phyloP scores from a whole-genome alignment of 2,888 invertebrate species.

The Callyntrura sp. region DNA sequence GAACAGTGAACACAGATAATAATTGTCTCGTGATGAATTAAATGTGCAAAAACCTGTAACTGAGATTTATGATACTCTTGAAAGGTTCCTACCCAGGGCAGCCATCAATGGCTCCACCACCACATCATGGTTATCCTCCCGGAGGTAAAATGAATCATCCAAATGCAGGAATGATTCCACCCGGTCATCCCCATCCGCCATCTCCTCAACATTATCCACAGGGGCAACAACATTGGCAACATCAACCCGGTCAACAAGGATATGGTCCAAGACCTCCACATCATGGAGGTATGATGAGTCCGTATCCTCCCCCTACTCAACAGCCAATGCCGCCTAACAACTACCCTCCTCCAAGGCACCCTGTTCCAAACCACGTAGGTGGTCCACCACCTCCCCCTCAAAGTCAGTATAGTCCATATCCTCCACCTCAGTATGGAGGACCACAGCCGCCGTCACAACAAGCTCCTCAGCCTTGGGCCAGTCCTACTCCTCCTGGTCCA shows the following conservation, averaged over 20 bases:
- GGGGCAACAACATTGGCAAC: slow-evolving; percentile 81
- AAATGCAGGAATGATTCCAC: slow-evolving; percentile 84
- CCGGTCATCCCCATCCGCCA: slow-evolving; percentile 86
- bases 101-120: slow-evolving; percentile 88
- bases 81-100: slow-evolving; percentile 79
- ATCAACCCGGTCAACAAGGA: slow-evolving; percentile 80
- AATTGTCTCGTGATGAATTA: background rate
- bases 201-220: slow-evolving; percentile 87
- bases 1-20: background rate
- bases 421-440: slow-evolving; percentile 80
- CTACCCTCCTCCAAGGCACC: slow-evolving; percentile 80
- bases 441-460: slow-evolving; percentile 81
- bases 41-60: background rate
- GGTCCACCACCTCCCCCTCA: slow-evolving; percentile 77
- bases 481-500: slow-evolving; percentile 63
- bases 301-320: slow-evolving; percentile 81
- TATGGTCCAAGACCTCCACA: slow-evolving; percentile 81
- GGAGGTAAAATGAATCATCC: slow-evolving; percentile 88
- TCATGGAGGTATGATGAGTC: slow-evolving; percentile 80
- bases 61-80: too few relatives aligned
- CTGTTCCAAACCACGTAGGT: slow-evolving; percentile 81
- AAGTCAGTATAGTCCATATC: slow-evolving; percentile 79
- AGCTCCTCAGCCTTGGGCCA: slow-evolving; percentile 76
- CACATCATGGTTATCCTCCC: slow-evolving; percentile 85
- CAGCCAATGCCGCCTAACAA: slow-evolving; percentile 81